Evolutionary conservation across 2,888 invertebrate genomes (phyloP), one percentile per base, ranked within the genome.

Genomic region (Agonopterix heracliana): DNA sequence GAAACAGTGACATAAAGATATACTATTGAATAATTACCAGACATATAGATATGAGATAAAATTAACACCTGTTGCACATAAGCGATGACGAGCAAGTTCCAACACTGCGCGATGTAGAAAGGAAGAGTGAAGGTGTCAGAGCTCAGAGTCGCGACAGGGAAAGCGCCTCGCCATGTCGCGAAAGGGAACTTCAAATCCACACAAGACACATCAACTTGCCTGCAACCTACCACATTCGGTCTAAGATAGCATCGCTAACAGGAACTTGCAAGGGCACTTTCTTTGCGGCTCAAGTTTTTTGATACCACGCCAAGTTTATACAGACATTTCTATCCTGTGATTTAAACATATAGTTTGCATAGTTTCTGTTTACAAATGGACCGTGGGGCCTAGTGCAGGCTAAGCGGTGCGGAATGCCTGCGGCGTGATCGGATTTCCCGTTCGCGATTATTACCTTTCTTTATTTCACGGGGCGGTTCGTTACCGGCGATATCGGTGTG

Each of bases 91-190:
- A 56, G 61, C 60, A 49, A 45, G 50, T 52, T 40, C 46, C 53
- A 53, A 66, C 59, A 64, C 63, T 65, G 66, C 65, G 64, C 74
- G 72, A 74, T 62, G 71, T 80, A 78, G 86, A 88, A 88, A 88
- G 86, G 86, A 87, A 88, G 83, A 88, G 86, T 87, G 77, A 72
- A 77, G 74, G 72, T 81, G 81, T 78, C 80, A 78, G 77, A 76
- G 77, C 75, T 66, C 71, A 72, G 65, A 77, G 78, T 70, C 72
- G 76, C 80, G 79, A 78, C 75, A 76, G 86, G 75, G 86, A 86
- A 86, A 86, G 84, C 82, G 74, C 62, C 66, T 72, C 59, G 75
- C 77, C 72, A 78, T 76, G 82, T 78, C 78, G 74, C 76, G 83
- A 85, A 85, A 84, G 85, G 82, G 79, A 85, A 84, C 77, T 80